Base-by-base conservation (phyloP, 2,113 vertebrate species). In the Gadus chalcogrammus region DNA sequence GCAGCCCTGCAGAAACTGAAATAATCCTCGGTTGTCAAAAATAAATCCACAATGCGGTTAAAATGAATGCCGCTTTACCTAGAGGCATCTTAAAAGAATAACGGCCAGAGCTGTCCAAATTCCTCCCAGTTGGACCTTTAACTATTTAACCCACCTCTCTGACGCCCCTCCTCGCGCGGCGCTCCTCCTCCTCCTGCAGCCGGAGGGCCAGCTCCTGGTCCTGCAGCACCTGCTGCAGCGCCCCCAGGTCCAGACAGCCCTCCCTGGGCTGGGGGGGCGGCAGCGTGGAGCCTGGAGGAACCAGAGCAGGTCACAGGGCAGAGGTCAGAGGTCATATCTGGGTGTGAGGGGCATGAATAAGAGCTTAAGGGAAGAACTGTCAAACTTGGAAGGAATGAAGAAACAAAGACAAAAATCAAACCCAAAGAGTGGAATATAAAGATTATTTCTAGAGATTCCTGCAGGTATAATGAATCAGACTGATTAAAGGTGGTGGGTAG, bases 151-250 rank as follows among this genome's bases (percentile, higher is more conserved):
- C 31, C 15, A n/a, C 61, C 35, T 5, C 5, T 17, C 7, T 15
- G 2, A 2, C 15, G 60, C 90, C 75, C 73, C 77, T 61, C 78
- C 78, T n/a, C 76, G 22, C 22, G 78, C 42, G 42, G 8, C 12
- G 61, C n/a, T 91, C 87, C 56, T 91, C 88, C 52, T 92, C 91
- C 38, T 87, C 82, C 65, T 93, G 91, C 52, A 92, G 78, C 64
- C 73, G 81, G 3, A 77, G 76, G 31, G 92, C 90, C 28, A 91
- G 61, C 24, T 92, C 91, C 65, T 93, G 91, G 67, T 93, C 92
- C 71, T 71, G 56, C 6, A 89, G 75, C n/a, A 94, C 90, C 74
- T 92, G 91, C 56, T 86, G 78, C 72, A 90, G 79, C 20, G 82
- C 79, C 4, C 83, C 81, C 64, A 92, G 73, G 13, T 90, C 77